phyloP scores from a whole-genome alignment of 2,113 vertebrate species.

The Microcebus tavaratra region DNA sequence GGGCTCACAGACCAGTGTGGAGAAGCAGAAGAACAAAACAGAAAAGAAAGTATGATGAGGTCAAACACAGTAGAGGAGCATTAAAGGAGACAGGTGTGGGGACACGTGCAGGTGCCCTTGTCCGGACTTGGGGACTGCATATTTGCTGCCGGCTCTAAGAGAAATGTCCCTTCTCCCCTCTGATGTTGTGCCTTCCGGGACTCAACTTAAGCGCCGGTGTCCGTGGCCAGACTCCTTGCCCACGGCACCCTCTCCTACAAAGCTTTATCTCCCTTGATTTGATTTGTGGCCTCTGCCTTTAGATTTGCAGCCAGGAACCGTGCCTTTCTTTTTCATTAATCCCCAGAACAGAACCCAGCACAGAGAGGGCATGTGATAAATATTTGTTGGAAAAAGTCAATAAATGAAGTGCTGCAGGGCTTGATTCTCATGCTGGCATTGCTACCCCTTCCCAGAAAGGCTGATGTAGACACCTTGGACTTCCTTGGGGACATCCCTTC shows the following conservation, averaged over 20 bases:
- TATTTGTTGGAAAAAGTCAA: background rate
- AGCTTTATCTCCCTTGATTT: background rate
- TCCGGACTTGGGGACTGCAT: background rate
- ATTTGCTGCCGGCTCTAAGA: background rate
- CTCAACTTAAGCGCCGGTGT: background rate
- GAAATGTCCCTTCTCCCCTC: background rate
- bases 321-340: background rate
- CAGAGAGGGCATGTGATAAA: background rate
- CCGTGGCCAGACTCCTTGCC: accelerated
- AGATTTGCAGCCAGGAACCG: background rate
- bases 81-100: background rate
- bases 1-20: background rate
- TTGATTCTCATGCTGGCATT: background rate
- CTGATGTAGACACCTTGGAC: background rate
- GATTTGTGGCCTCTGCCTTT: background rate
- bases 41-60: background rate
- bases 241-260: accelerated
- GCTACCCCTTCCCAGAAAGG: background rate
- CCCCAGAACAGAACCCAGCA: background rate
- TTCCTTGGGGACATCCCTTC: too few relatives aligned
- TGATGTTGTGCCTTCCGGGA: background rate
- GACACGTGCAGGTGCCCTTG: background rate
- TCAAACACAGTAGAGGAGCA: accelerated
- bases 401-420: background rate
- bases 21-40: background rate